Percentiles rank a stretch among this genome's conserved stretches.
phyloP scores from a whole-genome alignment of 1,140 invertebrate species.

The Drosophila kepulauana region DNA sequence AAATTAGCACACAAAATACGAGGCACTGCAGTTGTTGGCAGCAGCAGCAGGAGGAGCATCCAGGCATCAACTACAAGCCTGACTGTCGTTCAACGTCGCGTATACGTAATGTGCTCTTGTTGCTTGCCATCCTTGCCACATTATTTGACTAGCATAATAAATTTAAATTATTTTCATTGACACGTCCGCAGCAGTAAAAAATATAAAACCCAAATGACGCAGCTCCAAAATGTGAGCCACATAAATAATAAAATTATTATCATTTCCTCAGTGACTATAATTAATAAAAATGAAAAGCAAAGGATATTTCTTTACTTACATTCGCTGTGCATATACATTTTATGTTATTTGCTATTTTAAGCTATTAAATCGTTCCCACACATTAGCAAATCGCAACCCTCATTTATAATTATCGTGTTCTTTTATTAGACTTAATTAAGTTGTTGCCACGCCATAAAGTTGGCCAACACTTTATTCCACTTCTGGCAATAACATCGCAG shows the following conservation, averaged over 20 bases:
- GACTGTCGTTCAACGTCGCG: slow-evolving; percentile 23
- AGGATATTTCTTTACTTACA: too few species aligned
- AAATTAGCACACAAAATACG: slow-evolving; percentile 72
- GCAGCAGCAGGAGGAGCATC: neutral
- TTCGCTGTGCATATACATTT: too few species aligned
- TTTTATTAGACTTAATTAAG: slow-evolving; percentile 14
- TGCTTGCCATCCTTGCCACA: neutral
- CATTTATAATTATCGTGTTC: slow-evolving; percentile 2
- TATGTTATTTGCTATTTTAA: too few species aligned
- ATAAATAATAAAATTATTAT: slow-evolving; percentile 1
- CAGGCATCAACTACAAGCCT: slow-evolving; percentile 1
- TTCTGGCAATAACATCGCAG: slow-evolving; percentile 31
- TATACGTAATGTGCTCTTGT: slow-evolving; percentile 35
- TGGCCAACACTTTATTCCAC: slow-evolving; percentile 7
- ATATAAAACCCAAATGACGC: neutral
- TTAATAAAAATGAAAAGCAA: too few species aligned
- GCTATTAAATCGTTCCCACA: neutral
- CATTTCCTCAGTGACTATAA: neutral
- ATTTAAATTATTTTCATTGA: slow-evolving; percentile 64
- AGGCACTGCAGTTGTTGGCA: slow-evolving; percentile 12
- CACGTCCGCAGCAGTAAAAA: slow-evolving; percentile 27
- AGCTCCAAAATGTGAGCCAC: neutral
- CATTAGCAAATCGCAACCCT: neutral
- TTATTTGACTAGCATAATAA: slow-evolving; percentile 47
- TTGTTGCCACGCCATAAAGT: slow-evolving; percentile 6